phyloP scores from a whole-genome alignment of 2,888 invertebrate genomes.

The Euspilapteryx auroguttella region DNA sequence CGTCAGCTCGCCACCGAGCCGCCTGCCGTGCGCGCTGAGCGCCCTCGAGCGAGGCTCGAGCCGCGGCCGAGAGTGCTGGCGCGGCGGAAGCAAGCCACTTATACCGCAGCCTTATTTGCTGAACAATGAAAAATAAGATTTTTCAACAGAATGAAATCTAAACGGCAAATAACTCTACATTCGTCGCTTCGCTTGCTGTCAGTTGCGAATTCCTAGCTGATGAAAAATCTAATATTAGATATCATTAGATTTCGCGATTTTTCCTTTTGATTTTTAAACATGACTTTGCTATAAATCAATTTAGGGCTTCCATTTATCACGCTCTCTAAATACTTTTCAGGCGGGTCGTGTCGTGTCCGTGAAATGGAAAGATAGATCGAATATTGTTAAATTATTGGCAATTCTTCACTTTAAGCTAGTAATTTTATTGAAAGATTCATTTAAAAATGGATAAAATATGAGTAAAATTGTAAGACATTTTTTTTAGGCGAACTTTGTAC shows the following conservation, averaged over 20 bases:
- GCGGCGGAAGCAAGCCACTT: constrained; percentile 54
- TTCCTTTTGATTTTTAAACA: constrained; percentile 40
- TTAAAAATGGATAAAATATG: too few relatives aligned
- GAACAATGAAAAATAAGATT: constrained; percentile 55
- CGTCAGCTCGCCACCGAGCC: too few relatives aligned
- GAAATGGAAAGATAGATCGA: constrained; percentile 32
- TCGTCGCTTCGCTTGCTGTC: too few relatives aligned
- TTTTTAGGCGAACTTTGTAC: too few relatives aligned
- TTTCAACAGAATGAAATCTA: constrained; percentile 13
- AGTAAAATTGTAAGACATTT: constrained; percentile 7
- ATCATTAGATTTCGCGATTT: constrained; percentile 38
- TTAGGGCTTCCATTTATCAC: constrained; percentile 41
- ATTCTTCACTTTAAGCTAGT: too few relatives aligned
- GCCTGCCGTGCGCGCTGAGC: constrained; percentile 3
- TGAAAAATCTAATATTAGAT: constrained; percentile 44
- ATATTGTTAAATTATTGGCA: constrained; percentile 27
- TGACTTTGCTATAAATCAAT: constrained; percentile 42
- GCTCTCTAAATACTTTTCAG: constrained; percentile 34
- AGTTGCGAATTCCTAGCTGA: too few relatives aligned
- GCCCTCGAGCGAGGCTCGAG: constrained; percentile 30
- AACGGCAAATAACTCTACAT: constrained; percentile 24
- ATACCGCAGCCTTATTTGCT: constrained; percentile 59
- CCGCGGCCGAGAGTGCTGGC: constrained; percentile 40
- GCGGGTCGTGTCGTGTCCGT: constrained; percentile 23
- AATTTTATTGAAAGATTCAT: too few relatives aligned